Percentiles rank a stretch among this genome's conserved stretches.
phyloP scores from a whole-genome alignment of 2,888 invertebrate species.

The Tryphoninae sp. region DNA sequence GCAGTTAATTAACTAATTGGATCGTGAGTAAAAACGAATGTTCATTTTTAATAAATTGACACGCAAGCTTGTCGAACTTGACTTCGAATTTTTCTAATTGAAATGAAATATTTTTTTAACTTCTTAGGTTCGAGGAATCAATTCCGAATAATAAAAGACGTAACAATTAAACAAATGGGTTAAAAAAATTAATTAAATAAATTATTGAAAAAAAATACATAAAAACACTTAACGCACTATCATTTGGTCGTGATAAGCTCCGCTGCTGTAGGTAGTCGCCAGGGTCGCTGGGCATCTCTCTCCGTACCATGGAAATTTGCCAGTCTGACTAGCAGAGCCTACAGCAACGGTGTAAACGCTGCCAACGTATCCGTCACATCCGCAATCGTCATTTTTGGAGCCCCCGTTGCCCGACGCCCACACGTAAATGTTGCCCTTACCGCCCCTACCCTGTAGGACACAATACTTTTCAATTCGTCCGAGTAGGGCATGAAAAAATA shows the following conservation, averaged over 20 bases:
- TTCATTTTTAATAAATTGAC: no score
- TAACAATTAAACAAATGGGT: no score
- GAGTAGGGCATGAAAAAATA: not conserved
- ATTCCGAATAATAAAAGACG: not conserved
- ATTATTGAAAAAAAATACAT: not conserved
- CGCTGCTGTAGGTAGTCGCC: conserved; percentile 94
- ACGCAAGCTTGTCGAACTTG: no score
- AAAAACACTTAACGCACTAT: conserved; percentile 86
- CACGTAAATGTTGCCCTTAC: conserved; percentile 93
- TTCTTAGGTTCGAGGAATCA: not conserved
- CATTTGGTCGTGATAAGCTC: conserved; percentile 92
- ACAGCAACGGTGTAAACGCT: conserved; percentile 94
- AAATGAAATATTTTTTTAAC: no score
- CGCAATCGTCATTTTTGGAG: conserved; percentile 91
- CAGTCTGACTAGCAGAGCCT: conserved; percentile 92
- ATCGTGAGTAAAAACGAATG: no score
- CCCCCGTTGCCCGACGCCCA: conserved; percentile 98
- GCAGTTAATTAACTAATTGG: no score
- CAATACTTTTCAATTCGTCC: not conserved
- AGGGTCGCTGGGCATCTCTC: conserved; percentile 94
- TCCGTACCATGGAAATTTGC: conserved; percentile 94
- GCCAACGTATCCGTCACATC: conserved; percentile 94
- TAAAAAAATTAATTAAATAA: not conserved
- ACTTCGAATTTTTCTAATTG: no score
- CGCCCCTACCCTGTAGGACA: conserved; percentile 86